Base-by-base conservation (phyloP, 2,797 vertebrate species). In the Fundulus diaphanus region DNA sequence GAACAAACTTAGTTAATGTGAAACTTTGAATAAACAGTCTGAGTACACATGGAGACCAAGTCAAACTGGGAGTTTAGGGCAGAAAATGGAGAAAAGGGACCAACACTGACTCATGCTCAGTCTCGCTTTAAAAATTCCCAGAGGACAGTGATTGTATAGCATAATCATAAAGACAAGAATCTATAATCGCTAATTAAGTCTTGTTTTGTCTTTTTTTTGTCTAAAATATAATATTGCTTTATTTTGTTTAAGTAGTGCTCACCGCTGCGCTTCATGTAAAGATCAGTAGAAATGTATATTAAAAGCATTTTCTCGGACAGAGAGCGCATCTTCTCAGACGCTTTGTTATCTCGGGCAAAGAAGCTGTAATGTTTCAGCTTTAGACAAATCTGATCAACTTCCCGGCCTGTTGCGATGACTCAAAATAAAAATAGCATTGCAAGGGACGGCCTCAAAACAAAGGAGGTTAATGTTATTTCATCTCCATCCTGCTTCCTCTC, bases 1-100 rank as follows among this genome's bases (percentile, higher is more conserved):
- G 52, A 85, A 86, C 88, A 88, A 85, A 87, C 90, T 90, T 84
- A 86, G 91, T 95, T 94, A 96, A 94, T 95, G 89, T 90, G 68
- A 88, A 94, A 93, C 94, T 86, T 73, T 82, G 83, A 72, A 81
- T 88, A 93, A 94, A 95, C 90, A 89, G 70, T 63, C 79, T 74
- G 73, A 81, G 79, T 70, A 87, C 81, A 93, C 82, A 85, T 20
- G 35, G 85, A 76, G 78, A 57, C 78, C 73, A 84, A 78, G 86
- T 85, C 82, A 88, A 91, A 86, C 78, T 77, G 73, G 75, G 48
- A 79, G 81, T 80, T 67, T 63, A 18, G 35, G 56, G 61, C 59
- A 35, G 46, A 68, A 57, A 40, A 40, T 40, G 35, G 20, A 9
- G 7, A 22, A 77, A 76, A 54, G 24, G 15, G 9, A 48, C 27